Conservation (phyloP, 2,888 invertebrate species). For the Tanytarsus gracilentus region DNA sequence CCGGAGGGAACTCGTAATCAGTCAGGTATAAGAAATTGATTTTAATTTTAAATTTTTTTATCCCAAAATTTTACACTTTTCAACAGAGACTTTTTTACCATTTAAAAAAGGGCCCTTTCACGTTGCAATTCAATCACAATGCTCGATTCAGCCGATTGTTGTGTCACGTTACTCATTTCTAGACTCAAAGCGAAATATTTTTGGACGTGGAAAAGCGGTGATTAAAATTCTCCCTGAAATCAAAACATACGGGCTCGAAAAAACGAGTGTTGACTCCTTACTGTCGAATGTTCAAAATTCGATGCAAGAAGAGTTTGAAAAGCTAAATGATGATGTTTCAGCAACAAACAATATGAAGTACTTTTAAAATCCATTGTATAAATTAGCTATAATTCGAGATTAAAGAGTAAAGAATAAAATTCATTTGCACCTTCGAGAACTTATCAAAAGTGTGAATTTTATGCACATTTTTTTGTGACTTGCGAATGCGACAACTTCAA, state of each 20-base stretch:
- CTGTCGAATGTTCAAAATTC: conserved; percentile 55
- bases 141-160: conserved; percentile 83
- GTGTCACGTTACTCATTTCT: conserved; percentile 74
- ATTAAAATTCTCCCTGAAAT: conserved; percentile 66
- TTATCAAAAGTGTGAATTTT: too few relatives aligned
- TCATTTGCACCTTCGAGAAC: too few relatives aligned
- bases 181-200: conserved; percentile 51
- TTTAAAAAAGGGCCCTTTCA: conserved; percentile 97
- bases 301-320: conserved; percentile 57
- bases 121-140: conserved; percentile 72
- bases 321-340: conserved; percentile 43
- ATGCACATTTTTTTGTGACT: too few relatives aligned
- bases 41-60: not conserved
- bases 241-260: conserved; percentile 52
- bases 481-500: too few relatives aligned
- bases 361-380: too few relatives aligned
- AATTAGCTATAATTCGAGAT: too few relatives aligned
- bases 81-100: conserved; percentile 60
- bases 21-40: conserved; percentile 36
- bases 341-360: conserved; percentile 30
- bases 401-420: too few relatives aligned
- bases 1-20: conserved; percentile 87
- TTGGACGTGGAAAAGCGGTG: conserved; percentile 61
- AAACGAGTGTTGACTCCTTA: conserved; percentile 54
- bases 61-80: not conserved